Conservation (phyloP, 2,888 invertebrate species). For the Volucella zonaria region DNA sequence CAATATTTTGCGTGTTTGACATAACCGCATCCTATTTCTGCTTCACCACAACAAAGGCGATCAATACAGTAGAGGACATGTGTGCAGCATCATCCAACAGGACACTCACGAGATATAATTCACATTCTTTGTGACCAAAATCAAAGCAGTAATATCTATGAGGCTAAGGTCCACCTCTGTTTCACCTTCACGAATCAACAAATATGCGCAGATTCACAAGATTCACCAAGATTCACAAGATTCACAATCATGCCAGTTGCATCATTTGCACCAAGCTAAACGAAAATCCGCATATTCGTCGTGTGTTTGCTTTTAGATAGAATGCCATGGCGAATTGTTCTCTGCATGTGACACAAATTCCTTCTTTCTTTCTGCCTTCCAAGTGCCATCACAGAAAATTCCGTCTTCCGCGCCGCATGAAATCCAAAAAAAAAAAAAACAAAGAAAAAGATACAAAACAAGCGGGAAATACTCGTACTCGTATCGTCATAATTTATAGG, state of each 20-base stretch:
- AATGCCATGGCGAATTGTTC: conserved; percentile 42
- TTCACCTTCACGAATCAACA: conserved; percentile 72
- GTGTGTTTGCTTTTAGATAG: conserved; percentile 11
- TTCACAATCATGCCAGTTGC: conserved; percentile 55
- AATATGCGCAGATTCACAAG: conserved; percentile 45
- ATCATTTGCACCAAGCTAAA: conserved; percentile 53
- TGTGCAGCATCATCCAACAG: conserved; percentile 43
- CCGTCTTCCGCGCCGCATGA: conserved; percentile 49
- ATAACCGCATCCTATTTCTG: conserved; percentile 42
- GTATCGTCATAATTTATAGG: conserved; percentile 66
- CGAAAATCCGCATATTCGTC: conserved; percentile 46
- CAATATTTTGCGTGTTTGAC: conserved; percentile 63
- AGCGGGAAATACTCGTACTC: conserved; percentile 54
- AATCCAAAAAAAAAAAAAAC: conserved; percentile 35
- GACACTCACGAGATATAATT: conserved; percentile 56
- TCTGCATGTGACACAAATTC: conserved; percentile 72
- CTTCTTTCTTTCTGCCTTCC: conserved; percentile 49
- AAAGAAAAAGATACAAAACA: conserved; percentile 33
- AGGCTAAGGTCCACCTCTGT: conserved; percentile 54
- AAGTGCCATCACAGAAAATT: conserved; percentile 54
- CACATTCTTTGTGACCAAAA: conserved; percentile 56
- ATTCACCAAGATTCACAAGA: conserved; percentile 27
- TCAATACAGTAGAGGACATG: conserved; percentile 4
- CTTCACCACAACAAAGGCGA: background rate
- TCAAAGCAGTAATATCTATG: conserved; percentile 58